phyloP scores from a whole-genome alignment of 2,113 vertebrate species.

The Mobula birostris region DNA sequence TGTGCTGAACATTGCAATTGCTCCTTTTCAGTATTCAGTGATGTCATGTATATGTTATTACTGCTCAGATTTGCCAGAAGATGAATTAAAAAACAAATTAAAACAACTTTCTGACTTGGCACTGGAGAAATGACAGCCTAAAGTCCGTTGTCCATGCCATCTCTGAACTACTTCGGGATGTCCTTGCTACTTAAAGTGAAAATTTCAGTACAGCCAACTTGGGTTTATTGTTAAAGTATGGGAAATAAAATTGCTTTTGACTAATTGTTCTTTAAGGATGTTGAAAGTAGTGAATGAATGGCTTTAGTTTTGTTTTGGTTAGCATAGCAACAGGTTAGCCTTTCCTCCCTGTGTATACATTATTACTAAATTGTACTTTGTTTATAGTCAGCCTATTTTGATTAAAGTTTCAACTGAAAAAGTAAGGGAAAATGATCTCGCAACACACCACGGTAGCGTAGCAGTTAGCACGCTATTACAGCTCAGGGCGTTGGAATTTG shows the following conservation, averaged over 20 bases:
- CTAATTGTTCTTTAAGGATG: not conserved
- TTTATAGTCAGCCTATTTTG: not conserved
- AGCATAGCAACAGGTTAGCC: not conserved
- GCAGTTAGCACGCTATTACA: no score
- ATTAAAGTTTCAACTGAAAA: not conserved
- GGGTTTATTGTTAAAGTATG: not conserved
- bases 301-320: not conserved
- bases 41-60: not conserved
- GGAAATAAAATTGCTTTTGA: not conserved
- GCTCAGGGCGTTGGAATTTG: no score
- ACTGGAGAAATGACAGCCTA: not conserved
- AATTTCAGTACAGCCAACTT: not conserved
- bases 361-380: not conserved
- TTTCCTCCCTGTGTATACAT: not conserved
- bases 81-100: not conserved
- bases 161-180: not conserved
- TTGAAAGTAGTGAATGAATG: not conserved
- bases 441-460: no score
- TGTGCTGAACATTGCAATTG: no score
- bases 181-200: not conserved
- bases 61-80: not conserved
- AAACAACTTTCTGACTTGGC: not conserved
- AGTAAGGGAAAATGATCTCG: no score
- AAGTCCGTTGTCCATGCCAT: not conserved
- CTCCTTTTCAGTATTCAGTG: not conserved